These are phyloP conservation scores for Luehdorfia chinensis DNA, from an alignment of 1,140 invertebrate genomes.

Conservation along the genomic window DNA sequence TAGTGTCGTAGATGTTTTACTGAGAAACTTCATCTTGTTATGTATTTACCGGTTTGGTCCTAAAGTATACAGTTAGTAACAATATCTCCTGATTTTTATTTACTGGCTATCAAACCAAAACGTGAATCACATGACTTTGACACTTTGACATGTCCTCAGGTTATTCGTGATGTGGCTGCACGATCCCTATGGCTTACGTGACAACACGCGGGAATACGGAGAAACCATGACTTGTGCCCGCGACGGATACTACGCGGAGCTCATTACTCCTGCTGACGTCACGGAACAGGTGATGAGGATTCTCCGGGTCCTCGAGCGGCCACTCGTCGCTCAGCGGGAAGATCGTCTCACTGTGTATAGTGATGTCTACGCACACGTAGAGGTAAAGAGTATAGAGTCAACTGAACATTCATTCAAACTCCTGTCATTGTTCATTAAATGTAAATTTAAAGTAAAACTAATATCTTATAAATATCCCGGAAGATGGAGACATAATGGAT, in stretches of 20 bases:
- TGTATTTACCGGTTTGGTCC: too few species aligned
- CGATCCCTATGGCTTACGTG: slow-evolving; percentile 51
- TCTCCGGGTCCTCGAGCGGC: slow-evolving; percentile 52
- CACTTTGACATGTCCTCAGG: slow-evolving; percentile 34
- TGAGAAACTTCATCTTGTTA: too few species aligned
- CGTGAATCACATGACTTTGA: too few species aligned
- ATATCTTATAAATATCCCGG: too few species aligned
- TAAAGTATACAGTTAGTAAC: too few species aligned
- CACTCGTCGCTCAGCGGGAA: slow-evolving; percentile 50
- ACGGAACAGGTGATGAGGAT: slow-evolving; percentile 62
- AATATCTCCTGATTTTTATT: too few species aligned
- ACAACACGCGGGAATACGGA: slow-evolving; percentile 41
- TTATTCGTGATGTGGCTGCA: slow-evolving; percentile 63
- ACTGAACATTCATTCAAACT: too few species aligned
- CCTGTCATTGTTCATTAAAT: too few species aligned
- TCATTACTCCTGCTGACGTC: slow-evolving; percentile 50
- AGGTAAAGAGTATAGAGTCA: slow-evolving; percentile 43
- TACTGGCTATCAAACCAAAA: too few species aligned
- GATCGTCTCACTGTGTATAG: slow-evolving; percentile 46
- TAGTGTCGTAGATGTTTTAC: too few species aligned
- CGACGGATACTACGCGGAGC: slow-evolving; percentile 58
- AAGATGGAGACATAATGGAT: too few species aligned
- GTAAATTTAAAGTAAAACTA: too few species aligned
- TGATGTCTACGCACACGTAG: slow-evolving; percentile 61
- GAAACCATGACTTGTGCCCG: slow-evolving; percentile 47